Conservation (phyloP, 2,797 vertebrate genomes). For the Pangasius larnaudii region DNA sequence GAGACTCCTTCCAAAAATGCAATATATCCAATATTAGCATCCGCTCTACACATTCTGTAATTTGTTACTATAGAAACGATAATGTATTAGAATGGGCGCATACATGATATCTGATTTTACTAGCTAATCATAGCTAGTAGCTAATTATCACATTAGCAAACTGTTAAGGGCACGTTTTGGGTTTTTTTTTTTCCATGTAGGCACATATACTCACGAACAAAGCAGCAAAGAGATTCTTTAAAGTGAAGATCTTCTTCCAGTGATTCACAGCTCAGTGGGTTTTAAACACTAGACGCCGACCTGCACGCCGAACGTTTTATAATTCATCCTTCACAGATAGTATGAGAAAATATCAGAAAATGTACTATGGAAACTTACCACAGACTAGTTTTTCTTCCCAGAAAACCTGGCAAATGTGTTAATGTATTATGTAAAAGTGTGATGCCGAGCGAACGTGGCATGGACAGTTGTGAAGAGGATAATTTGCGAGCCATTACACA, state of each 20-base stretch:
- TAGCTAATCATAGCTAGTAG: neutral
- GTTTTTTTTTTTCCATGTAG: neutral
- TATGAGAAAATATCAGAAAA: neutral
- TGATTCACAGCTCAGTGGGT: neutral
- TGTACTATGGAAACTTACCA: neutral
- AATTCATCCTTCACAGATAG: neutral
- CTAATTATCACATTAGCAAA: neutral
- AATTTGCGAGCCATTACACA: constrained; percentile 43
- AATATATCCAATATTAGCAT: neutral
- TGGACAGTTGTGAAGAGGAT: constrained; percentile 33
- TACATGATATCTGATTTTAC: neutral
- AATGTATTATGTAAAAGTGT: constrained; percentile 20
- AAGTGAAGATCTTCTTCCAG: neutral
- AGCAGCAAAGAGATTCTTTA: neutral
- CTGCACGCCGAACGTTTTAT: neutral
- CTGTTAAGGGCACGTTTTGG: too few relatives aligned
- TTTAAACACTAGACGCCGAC: neutral
- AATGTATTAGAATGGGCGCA: neutral
- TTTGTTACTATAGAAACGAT: neutral
- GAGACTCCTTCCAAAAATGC: neutral
- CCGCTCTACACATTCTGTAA: neutral
- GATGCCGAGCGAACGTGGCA: constrained; percentile 5
- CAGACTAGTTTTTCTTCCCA: neutral
- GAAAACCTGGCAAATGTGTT: neutral
- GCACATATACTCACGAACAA: neutral